Evolutionary conservation across 1,140 invertebrate genomes (phyloP).

Genomic region (Monomorium pharaonis): DNA sequence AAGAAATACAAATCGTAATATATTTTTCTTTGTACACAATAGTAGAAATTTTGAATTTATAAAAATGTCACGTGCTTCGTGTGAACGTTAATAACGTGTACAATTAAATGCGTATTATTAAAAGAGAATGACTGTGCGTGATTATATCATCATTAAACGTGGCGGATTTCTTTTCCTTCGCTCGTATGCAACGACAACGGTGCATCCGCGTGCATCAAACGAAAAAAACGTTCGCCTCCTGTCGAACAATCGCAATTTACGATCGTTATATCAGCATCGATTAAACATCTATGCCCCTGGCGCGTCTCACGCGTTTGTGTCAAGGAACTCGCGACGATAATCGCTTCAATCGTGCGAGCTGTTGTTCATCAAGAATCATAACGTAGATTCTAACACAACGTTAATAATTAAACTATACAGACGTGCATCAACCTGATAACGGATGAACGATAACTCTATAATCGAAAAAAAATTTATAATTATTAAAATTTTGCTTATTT

Average conservation of each 20-base stretch:
- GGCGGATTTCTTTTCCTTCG: constrained; percentile 21
- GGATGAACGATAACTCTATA: background rate
- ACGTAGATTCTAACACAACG: background rate
- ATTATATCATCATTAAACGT: constrained; percentile 57
- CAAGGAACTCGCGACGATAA: constrained; percentile 64
- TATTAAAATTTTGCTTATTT: background rate
- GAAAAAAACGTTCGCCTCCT: constrained; percentile 17
- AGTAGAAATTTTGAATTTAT: background rate
- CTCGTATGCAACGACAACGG: background rate
- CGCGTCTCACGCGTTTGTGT: constrained; percentile 55
- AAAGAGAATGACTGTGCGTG: constrained; percentile 25
- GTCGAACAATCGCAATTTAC: constrained; percentile 54
- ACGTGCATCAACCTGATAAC: background rate
- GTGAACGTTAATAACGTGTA: background rate
- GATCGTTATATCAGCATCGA: constrained; percentile 68
- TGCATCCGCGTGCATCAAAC: constrained; percentile 16
- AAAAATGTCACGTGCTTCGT: background rate
- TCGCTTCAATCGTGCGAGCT: constrained; percentile 20
- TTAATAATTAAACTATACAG: background rate
- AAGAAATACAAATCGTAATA: background rate
- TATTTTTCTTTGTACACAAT: background rate
- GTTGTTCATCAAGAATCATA: background rate
- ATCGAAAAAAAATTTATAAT: background rate
- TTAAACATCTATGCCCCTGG: constrained; percentile 64
- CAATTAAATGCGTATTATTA: constrained; percentile 24